Evolutionary conservation across 2,888 invertebrate species (phyloP).

Genomic region (Callinectes sapidus): DNA sequence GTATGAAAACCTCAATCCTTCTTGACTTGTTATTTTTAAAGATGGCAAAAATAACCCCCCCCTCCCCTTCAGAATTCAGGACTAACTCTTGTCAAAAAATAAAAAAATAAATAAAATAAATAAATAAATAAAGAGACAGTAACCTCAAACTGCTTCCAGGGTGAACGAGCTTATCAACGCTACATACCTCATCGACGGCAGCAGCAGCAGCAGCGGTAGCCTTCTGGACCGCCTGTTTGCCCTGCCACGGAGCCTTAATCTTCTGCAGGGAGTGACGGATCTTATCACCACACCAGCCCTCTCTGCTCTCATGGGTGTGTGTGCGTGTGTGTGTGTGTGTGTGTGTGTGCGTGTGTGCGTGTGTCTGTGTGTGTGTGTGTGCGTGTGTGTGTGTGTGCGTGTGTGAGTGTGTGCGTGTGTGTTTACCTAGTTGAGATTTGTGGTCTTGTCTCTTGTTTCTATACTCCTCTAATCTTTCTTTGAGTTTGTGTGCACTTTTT

Average conservation of each 20-base stretch:
- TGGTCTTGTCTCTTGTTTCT: no score
- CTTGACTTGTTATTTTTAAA: no score
- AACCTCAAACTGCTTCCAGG: neutral
- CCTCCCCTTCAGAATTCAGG: no score
- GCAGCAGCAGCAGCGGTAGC: neutral
- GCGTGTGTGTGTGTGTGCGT: neutral
- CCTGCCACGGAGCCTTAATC: slow-evolving; percentile 32
- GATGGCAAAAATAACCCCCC: no score
- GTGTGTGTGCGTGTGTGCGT: no score
- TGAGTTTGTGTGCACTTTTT: no score
- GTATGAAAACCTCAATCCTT: no score
- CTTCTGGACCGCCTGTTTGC: neutral
- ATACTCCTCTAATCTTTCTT: no score
- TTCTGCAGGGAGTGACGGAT: neutral
- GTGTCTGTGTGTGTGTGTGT: neutral
- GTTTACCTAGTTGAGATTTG: no score
- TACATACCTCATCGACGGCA: neutral
- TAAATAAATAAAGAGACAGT: no score
- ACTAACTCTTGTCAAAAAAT: no score
- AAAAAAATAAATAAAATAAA: no score
- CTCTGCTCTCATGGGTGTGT: slow-evolving; percentile 51
- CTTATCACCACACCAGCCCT: slow-evolving; percentile 40
- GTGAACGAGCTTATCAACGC: slow-evolving; percentile 8
- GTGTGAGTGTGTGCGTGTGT: neutral
- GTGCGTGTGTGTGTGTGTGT: neutral